Evolutionary conservation across 2,888 invertebrate genomes (phyloP).

Genomic region (Lottia gigantea): DNA sequence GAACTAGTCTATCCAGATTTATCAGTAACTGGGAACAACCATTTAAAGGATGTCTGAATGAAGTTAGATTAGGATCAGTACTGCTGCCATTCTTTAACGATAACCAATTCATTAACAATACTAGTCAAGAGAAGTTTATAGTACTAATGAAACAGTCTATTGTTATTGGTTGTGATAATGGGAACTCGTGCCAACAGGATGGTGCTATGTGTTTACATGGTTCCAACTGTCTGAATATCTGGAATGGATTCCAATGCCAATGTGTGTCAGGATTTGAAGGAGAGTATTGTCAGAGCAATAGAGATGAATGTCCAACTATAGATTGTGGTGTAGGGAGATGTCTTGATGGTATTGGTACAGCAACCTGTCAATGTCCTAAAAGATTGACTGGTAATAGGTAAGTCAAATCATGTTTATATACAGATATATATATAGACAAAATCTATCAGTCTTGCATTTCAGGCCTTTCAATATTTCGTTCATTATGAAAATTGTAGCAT

Average conservation of each 20-base stretch:
- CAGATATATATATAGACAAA: too few species aligned
- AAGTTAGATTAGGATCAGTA: constrained; percentile 84
- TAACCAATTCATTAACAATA: constrained; percentile 41
- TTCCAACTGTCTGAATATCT: constrained; percentile 70
- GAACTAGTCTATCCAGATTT: not conserved
- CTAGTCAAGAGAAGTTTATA: constrained; percentile 40
- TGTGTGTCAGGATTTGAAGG: constrained; percentile 56
- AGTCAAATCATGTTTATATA: constrained; percentile 22
- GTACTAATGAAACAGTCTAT: not conserved
- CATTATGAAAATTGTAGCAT: too few species aligned
- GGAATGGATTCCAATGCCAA: constrained; percentile 56
- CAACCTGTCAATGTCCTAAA: constrained; percentile 49
- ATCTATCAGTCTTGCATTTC: too few species aligned
- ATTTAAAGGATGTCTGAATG: constrained; percentile 87
- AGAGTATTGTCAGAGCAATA: constrained; percentile 69
- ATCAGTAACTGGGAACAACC: constrained; percentile 18
- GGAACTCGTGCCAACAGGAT: constrained; percentile 26
- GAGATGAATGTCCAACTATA: constrained; percentile 83
- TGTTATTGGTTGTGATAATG: not conserved
- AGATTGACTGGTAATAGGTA: constrained; percentile 54
- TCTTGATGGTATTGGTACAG: constrained; percentile 42
- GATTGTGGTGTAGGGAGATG: constrained; percentile 44
- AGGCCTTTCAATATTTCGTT: too few species aligned
- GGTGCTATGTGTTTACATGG: constrained; percentile 74
- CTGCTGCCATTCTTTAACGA: constrained; percentile 87